A percentile compares a stretch with the other conserved stretches of the same genome.
Conservation (phyloP, 2,797 vertebrate species). For the Philypnodon macrostomus region DNA sequence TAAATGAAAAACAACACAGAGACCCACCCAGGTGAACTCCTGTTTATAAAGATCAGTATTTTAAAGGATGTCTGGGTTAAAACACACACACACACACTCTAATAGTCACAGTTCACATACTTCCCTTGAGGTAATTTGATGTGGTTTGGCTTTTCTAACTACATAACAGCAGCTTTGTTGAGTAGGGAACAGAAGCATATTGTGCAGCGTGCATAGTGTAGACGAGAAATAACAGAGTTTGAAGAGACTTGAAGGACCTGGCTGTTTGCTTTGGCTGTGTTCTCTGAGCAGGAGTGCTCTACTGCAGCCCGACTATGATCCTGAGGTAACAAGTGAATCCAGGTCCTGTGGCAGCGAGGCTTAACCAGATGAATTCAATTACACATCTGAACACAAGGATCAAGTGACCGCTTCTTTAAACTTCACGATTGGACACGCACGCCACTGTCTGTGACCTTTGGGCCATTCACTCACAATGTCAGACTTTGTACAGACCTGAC, state of each 20-base stretch:
- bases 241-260: conserved; percentile 25
- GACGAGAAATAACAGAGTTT: conserved; percentile 38
- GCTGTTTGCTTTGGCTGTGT: conserved; percentile 62
- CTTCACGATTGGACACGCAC: not conserved
- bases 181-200: conserved; percentile 27
- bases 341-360: conserved; percentile 12
- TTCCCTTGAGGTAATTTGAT: conserved; percentile 25
- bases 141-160: conserved; percentile 55
- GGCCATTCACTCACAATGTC: not conserved
- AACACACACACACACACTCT: conserved; percentile 11
- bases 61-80: conserved; percentile 30
- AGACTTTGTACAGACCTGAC: not conserved
- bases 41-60: conserved; percentile 20
- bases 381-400: conserved; percentile 31
- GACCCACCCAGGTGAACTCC: conserved; percentile 24
- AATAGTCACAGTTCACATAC: conserved; percentile 19
- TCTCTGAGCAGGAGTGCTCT: conserved; percentile 19
- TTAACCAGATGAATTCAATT: conserved; percentile 32
- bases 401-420: conserved; percentile 23
- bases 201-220: no score
- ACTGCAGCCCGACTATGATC: conserved; percentile 24
- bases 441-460: not conserved
- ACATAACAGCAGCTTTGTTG: conserved; percentile 52
- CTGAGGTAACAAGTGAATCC: conserved; percentile 29
- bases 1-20: conserved; percentile 6